These are phyloP conservation scores for Manduca sexta DNA, from an alignment of 1,140 invertebrate species.

Conservation along the genomic window DNA sequence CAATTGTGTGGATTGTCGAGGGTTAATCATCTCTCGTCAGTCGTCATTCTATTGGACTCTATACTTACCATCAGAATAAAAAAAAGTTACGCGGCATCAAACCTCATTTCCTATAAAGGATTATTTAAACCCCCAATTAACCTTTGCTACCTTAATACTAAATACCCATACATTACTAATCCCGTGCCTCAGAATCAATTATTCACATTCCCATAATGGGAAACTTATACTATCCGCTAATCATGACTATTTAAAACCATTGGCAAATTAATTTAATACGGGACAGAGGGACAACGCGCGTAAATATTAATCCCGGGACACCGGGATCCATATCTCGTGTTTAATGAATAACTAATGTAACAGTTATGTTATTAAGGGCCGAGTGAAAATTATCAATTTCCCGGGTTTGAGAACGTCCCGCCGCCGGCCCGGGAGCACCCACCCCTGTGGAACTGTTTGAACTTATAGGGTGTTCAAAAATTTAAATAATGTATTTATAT, in stretches of 20 bases:
- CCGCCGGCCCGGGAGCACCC: not conserved
- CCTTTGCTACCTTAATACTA: too few relatives aligned
- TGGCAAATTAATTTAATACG: conserved; percentile 44
- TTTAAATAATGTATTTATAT: too few relatives aligned
- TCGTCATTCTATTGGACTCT: too few relatives aligned
- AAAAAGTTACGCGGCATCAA: too few relatives aligned
- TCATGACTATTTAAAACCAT: conserved; percentile 26
- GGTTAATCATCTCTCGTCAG: too few relatives aligned
- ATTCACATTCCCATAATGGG: not conserved
- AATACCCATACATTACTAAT: too few relatives aligned
- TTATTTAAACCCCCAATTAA: too few relatives aligned
- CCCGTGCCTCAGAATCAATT: too few relatives aligned
- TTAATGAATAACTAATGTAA: conserved; percentile 65
- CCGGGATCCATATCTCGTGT: conserved; percentile 45
- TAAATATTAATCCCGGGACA: conserved; percentile 55
- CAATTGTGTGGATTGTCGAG: too few relatives aligned
- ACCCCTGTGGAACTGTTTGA: not conserved
- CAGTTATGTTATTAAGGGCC: conserved; percentile 33
- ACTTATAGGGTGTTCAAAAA: not conserved
- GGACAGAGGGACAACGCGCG: conserved; percentile 38
- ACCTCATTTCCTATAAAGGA: too few relatives aligned
- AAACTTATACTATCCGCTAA: conserved; percentile 11
- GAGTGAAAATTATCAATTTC: conserved; percentile 64
- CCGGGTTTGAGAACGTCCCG: conserved; percentile 6
- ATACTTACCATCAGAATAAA: too few relatives aligned